Evolutionary conservation across 2,797 vertebrate species (phyloP), one percentile per base, ranked within the genome.

Genomic region (Myotis pilosus): DNA sequence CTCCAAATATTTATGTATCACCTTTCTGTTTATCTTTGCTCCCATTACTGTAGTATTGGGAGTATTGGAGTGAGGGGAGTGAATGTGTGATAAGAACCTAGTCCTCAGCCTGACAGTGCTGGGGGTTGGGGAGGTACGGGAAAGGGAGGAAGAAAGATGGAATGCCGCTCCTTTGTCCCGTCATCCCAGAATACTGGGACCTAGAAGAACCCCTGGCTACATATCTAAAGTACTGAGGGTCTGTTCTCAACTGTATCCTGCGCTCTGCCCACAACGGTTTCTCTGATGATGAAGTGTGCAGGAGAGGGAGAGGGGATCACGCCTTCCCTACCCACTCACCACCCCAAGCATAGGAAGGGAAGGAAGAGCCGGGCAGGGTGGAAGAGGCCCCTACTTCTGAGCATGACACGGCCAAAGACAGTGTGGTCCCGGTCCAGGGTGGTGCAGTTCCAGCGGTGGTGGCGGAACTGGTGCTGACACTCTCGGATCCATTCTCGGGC

Each of bases 401-500:
- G 98, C 99, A 99, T 99, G 98, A 99, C 99, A n/a, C 99, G 98
- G 95, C 99, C 99, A 28, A 99, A 99, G 97, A 99, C 99, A 0
- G 99, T 99, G 98, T 99, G 99, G 98, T 99, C 99, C 33, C 99
- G 98, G 97, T 99, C 99, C 98, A 99, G 98, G 2, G 99, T 99
- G 98, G 99, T 99, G 98, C 99, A 99, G 98, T 99, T 99, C 99
- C 99, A 99, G 97, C 99, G 99, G 98, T 99, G 99, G 98, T 99
- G 98, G 95, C 99, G 98, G 98, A 99, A 99, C 98, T 99, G 99
- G 97, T 99, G 99, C 98, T 99, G 99, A 97, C 99, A 99, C 97
- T 99, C 99, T 20, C 97, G 98, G 97, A 99, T 99, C 99, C 99
- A 99, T 96, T 99, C 99, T 96, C 99, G 99, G 97, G 99, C 99